A percentile compares a stretch with the other conserved stretches of the same genome.
phyloP scores from a whole-genome alignment of 2,797 vertebrate species.

The Serranus cabrilla region DNA sequence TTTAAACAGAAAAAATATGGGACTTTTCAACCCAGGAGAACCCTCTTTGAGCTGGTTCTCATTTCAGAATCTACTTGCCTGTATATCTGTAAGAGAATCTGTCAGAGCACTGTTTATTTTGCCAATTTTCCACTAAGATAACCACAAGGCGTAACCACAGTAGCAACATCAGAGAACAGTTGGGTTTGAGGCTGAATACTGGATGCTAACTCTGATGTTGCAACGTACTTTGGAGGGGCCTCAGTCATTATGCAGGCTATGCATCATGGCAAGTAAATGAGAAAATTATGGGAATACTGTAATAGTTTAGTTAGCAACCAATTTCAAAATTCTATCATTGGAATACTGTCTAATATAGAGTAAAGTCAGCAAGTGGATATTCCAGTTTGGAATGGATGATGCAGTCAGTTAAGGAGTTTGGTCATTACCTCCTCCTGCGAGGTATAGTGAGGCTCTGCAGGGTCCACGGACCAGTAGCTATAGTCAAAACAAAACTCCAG shows the following conservation, averaged over 20 bases:
- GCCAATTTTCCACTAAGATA: neutral
- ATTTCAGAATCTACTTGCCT: neutral
- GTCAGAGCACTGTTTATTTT: neutral
- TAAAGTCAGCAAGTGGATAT: neutral
- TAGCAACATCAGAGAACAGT: neutral
- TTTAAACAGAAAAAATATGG: neutral
- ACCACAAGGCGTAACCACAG: slow-evolving; percentile 2
- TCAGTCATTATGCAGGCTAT: neutral
- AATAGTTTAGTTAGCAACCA: neutral
- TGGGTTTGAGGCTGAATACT: neutral
- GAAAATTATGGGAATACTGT: neutral
- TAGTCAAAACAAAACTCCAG: slow-evolving; percentile 96
- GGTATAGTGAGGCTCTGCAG: slow-evolving; percentile 91
- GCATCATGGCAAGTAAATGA: neutral
- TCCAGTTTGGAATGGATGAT: slow-evolving; percentile 2
- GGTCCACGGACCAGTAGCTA: slow-evolving; percentile 97
- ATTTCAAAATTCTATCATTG: neutral
- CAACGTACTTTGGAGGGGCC: neutral
- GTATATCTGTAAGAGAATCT: slow-evolving; percentile 10
- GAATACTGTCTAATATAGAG: neutral
- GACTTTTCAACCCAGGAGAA: neutral
- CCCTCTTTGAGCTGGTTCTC: neutral
- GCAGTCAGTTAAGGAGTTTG: neutral
- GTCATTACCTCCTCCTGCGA: slow-evolving; percentile 95
- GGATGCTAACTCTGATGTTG: slow-evolving; percentile 16